Evolutionary conservation across 2,113 vertebrate genomes (phyloP), one percentile per base, ranked within the genome.

Genomic region (Montifringilla adamsi): DNA sequence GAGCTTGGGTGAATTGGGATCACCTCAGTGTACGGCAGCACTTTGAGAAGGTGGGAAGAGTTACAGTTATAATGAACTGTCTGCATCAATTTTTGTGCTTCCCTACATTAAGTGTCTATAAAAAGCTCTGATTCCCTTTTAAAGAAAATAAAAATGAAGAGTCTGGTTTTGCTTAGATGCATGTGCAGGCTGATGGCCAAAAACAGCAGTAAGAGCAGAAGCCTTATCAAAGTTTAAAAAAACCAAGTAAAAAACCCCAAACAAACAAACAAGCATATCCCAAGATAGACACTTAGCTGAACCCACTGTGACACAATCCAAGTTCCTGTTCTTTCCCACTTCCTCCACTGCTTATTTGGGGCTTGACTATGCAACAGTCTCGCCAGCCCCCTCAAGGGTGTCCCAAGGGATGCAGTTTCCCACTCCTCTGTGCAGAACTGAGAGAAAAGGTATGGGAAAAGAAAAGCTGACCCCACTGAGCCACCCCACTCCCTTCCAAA

Each of bases 61-160:
- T 33, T 68, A 37, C 4, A 3, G 46, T 56, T 55, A 58, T 13
- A 66, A 88, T 23, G 37, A 94, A 90, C 33, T 37, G 9, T 43
- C 43, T 49, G 28, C 66, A 66, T 49, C 28, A 55, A 60, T 15
- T 6, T 30, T 91, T 92, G 90, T 92, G 46, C 27, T 67, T 89
- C 68, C 19, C 30, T 81, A 50, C 39, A 84, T 44, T 62, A 92
- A 84, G 7, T 9, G 24, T 49, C 49, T 73, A 73, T 62, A 88
- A 91, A 93, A 83, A 79, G 22, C 9, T 74, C 47, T 73, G 26
- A 83, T 52, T 89, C 85, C 70, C 75, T 88, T 85, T 69, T 35
- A 87, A 85, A 74, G 84, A 68, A 85, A 95, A 94, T 53, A 69
- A 87, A 94, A 91, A 77, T 6, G 3, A 93, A 89, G 52, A 41